Evolutionary conservation across 2,113 vertebrate species (phyloP).

Genomic region (Andinoacara biseriatus): DNA sequence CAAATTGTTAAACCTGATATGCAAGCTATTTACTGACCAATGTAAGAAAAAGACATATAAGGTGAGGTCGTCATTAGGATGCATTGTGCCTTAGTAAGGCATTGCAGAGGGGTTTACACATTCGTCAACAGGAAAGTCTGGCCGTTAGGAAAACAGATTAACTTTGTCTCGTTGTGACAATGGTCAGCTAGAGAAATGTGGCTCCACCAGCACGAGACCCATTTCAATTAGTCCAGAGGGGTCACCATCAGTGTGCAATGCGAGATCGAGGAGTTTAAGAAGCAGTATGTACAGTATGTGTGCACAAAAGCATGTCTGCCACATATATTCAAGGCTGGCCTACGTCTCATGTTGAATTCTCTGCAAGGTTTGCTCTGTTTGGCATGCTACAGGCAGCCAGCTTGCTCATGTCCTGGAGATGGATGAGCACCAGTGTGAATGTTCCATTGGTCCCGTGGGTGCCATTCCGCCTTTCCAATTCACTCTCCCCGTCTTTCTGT

Average conservation of each 20-base stretch:
- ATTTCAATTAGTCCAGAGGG: conserved; percentile 48
- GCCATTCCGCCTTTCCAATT: conserved; percentile 53
- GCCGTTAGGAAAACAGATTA: conserved; percentile 63
- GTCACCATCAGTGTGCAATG: conserved; percentile 22
- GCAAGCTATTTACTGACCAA: not conserved
- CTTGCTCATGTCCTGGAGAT: conserved; percentile 61
- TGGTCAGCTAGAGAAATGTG: conserved; percentile 41
- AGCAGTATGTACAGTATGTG: conserved; percentile 22
- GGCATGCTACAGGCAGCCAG: conserved; percentile 59
- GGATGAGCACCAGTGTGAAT: conserved; percentile 66
- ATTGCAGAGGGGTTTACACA: conserved; percentile 18
- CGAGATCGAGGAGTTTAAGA: conserved; percentile 28
- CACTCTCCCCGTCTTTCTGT: conserved; percentile 24
- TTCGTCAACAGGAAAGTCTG: conserved; percentile 53
- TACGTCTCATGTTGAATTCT: conserved; percentile 48
- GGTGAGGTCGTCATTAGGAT: conserved; percentile 42
- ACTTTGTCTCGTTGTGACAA: conserved; percentile 51
- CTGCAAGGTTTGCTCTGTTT: conserved; percentile 59
- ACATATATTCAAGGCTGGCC: conserved; percentile 45
- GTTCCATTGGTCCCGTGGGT: conserved; percentile 62
- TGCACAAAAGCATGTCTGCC: conserved; percentile 12
- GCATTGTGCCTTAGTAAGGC: conserved; percentile 46
- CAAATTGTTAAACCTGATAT: not conserved
- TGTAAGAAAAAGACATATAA: not conserved
- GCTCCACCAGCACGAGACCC: conserved; percentile 10